Conservation (phyloP, 1,140 invertebrate species). For the Thereuonema tuberculata region DNA sequence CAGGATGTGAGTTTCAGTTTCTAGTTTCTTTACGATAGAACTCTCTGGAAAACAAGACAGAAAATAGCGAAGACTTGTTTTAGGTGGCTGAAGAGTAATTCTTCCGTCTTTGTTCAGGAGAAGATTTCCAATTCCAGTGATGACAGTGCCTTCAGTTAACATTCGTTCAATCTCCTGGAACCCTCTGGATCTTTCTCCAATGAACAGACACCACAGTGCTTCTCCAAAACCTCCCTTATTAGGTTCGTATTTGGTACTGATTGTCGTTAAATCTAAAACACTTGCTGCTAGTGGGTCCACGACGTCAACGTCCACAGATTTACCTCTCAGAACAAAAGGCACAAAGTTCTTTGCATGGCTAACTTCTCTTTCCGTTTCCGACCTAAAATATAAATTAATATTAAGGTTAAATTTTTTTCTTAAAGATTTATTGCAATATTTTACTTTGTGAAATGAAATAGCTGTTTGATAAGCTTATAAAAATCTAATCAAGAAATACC, state of each 20-base stretch:
- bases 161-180: constrained; percentile 30
- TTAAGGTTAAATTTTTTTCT: background rate
- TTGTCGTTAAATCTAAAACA: constrained; percentile 9
- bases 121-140: constrained; percentile 30
- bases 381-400: background rate
- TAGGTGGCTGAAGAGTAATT: constrained; percentile 25
- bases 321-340: background rate
- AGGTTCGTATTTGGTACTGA: constrained; percentile 17
- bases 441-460: too few species aligned
- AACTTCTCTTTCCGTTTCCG: constrained; percentile 1
- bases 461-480: too few species aligned
- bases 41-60: constrained; percentile 25
- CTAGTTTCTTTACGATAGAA: constrained; percentile 24
- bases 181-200: constrained; percentile 15
- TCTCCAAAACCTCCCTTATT: constrained; percentile 12
- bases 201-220: constrained; percentile 13
- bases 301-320: constrained; percentile 4
- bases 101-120: constrained; percentile 21
- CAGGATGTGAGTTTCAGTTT: constrained; percentile 19
- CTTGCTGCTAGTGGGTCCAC: constrained; percentile 14
- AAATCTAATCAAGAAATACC: too few species aligned
- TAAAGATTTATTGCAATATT: too few species aligned
- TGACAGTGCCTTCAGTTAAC: constrained; percentile 24
- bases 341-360: background rate
- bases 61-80: constrained; percentile 22